Evolutionary conservation across 2,797 vertebrate genomes (phyloP), one percentile per base, ranked within the genome.

Genomic region (Tokudaia muenninki): DNA sequence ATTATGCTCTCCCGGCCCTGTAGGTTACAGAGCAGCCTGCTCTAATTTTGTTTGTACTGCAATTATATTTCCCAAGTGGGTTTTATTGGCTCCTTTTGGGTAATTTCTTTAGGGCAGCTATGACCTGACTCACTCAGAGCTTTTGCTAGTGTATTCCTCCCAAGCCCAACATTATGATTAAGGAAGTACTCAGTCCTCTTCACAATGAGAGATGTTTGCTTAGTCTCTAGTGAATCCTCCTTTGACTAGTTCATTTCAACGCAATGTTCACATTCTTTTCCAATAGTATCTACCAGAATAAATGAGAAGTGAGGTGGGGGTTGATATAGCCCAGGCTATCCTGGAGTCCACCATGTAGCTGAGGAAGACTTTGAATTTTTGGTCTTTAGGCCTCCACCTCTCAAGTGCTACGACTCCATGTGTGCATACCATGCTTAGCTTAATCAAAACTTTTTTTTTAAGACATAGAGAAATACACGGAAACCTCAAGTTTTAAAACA

Each of bases 11-110:
- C 41, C 92, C 34, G 34, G 37, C 31, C 52, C 75, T 72, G 50
- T 77, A n/a, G 70, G 26, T 91, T 59, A 70, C 31, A 44, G 34
- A 78, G 24, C 47, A n/a, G 55, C 31, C 61, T 96, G 26, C 26
- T 93, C 19, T 95, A 61, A 67, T 78, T 97, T 90, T 93, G 26
- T 92, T 86, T 92, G 13, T 26, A 22, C n/a, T 92, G 10, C 21
- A 74, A 67, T 81, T 90, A 59, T 52, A 65, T 78, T 87, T 87
- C 75, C 82, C 63, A 75, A 52, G 24, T 57, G 52, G 22, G 72
- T 61, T 72, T 87, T 81, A 81, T 47, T 65, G 37, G 13, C 31
- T 95, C 3, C 34, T 61, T 84, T 59, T 41, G 52, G 3, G 41
- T 6, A 12, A 78, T 91, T 24, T 74, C n/a, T 63, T 21, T 6